A percentile compares a stretch with the other conserved stretches of the same genome.
phyloP scores from a whole-genome alignment of 2,888 invertebrate species.

The Empis livida region DNA sequence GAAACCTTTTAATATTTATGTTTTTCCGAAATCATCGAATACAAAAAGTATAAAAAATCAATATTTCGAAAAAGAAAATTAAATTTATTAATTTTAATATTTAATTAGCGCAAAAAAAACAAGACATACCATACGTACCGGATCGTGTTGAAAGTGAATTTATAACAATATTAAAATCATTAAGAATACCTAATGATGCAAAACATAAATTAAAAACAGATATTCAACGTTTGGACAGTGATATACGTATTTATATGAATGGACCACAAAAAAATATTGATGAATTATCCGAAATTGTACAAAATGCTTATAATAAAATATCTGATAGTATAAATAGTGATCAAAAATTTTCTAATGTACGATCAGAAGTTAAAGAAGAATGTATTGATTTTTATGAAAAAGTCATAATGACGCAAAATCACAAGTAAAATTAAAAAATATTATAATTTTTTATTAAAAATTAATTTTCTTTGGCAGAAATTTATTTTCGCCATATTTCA shows the following conservation, averaged over 20 bases:
- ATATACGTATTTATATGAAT: conserved; percentile 28
- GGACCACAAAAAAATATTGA: conserved; percentile 44
- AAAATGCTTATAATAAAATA: conserved; percentile 62
- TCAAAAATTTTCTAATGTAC: conserved; percentile 26
- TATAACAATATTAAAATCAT: conserved; percentile 26
- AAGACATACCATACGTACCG: conserved; percentile 17
- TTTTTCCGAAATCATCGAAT: conserved; percentile 22
- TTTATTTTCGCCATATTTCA: conserved; percentile 79
- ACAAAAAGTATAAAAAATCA: not conserved
- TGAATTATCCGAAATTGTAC: conserved; percentile 78
- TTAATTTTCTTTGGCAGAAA: conserved; percentile 41
- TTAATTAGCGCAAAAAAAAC: conserved; percentile 10
- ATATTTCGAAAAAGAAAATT: not conserved
- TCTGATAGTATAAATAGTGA: conserved; percentile 29
- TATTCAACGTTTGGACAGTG: conserved; percentile 29
- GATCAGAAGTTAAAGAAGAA: conserved; percentile 58
- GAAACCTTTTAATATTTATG: conserved; percentile 27
- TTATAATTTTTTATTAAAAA: not conserved
- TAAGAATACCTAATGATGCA: conserved; percentile 32
- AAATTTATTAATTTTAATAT: not conserved
- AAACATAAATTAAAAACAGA: conserved; percentile 30
- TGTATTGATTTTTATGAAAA: conserved; percentile 89
- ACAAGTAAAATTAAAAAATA: conserved; percentile 45
- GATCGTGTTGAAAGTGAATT: conserved; percentile 28
- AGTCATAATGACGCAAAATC: conserved; percentile 81